Evolutionary conservation across 2,113 vertebrate species (phyloP).

Genomic region (Peucedramus taeniatus): DNA sequence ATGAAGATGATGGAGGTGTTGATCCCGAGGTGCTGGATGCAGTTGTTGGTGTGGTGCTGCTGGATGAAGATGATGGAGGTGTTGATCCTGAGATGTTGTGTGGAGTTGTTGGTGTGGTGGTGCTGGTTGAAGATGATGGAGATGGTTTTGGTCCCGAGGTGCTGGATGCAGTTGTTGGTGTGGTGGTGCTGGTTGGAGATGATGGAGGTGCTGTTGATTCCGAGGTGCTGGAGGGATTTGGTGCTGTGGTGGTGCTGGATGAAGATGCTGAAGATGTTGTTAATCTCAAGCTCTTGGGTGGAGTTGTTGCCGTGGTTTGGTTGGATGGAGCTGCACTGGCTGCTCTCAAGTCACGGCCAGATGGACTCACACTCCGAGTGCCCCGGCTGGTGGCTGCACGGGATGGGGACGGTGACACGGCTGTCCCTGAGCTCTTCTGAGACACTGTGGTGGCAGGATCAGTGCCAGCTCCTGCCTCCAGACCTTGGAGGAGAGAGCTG

Average conservation of each 20-base stretch:
- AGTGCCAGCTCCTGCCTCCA: rapidly evolving
- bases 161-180: rapidly evolving
- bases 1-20: not conserved
- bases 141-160: rapidly evolving
- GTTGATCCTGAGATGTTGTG: rapidly evolving
- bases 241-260: rapidly evolving
- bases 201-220: rapidly evolving
- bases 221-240: rapidly evolving
- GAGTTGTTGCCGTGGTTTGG: rapidly evolving
- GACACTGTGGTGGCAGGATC: rapidly evolving
- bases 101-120: rapidly evolving
- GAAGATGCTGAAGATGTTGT: not conserved
- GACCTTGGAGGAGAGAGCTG: not conserved
- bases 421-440: rapidly evolving
- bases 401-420: rapidly evolving
- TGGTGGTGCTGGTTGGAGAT: not conserved
- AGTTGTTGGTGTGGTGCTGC: rapidly evolving
- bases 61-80: rapidly evolving
- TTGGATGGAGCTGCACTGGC: rapidly evolving
- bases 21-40: rapidly evolving
- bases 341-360: rapidly evolving
- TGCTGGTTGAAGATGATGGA: not conserved
- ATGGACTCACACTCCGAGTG: rapidly evolving
- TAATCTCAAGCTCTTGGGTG: rapidly evolving
- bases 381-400: rapidly evolving